A percentile compares a stretch with the other conserved stretches of the same genome.
phyloP scores from a whole-genome alignment of 2,113 vertebrate genomes.

The Muntiacus muntjak region DNA sequence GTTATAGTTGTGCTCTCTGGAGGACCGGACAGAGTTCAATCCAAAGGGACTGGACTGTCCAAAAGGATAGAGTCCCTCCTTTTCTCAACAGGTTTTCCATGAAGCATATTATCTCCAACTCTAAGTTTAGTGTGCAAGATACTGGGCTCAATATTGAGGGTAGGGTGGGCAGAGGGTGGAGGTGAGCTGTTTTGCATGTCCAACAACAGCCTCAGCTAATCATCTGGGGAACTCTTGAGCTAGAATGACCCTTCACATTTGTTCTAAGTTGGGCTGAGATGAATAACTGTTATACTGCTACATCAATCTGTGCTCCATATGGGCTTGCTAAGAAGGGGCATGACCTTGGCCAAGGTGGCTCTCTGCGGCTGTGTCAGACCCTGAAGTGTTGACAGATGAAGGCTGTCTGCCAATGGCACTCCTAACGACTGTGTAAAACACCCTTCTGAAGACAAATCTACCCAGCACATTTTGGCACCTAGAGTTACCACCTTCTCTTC shows the following conservation, averaged over 20 bases:
- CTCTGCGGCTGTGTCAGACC: neutral
- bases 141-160: neutral
- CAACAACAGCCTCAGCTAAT: neutral
- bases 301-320: neutral
- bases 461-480: neutral
- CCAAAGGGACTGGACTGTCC: neutral
- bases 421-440: neutral
- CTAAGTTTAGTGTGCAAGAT: neutral
- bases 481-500: neutral
- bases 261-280: neutral
- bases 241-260: neutral
- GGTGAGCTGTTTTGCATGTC: neutral
- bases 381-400: neutral
- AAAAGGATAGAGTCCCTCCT: neutral
- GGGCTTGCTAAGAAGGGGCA: neutral
- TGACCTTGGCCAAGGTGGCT: neutral
- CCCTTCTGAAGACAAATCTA: neutral
- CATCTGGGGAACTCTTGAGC: neutral
- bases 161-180: neutral
- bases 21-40: neutral
- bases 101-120: neutral
- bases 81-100: neutral
- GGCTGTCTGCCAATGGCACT: neutral
- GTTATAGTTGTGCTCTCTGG: neutral
- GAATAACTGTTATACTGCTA: neutral